phyloP scores from a whole-genome alignment of 2,113 vertebrate species.

The Apus apus region DNA sequence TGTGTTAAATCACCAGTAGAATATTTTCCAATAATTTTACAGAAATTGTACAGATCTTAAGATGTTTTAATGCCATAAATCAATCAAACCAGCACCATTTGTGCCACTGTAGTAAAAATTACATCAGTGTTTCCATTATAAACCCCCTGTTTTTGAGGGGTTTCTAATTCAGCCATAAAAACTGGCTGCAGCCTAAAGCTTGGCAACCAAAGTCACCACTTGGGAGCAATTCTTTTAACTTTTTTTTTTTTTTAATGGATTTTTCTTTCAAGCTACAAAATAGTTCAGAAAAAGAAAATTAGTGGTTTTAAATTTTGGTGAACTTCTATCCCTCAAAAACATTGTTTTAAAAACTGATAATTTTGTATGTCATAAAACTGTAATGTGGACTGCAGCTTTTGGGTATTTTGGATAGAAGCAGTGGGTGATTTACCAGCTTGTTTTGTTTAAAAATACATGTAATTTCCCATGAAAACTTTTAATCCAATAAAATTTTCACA shows the following conservation, averaged over 20 bases:
- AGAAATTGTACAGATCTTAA: slow-evolving; percentile 33
- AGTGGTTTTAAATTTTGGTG: slow-evolving; percentile 77
- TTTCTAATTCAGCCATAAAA: slow-evolving; percentile 67
- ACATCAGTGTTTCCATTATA: slow-evolving; percentile 61
- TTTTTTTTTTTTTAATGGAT: slow-evolving; percentile 59
- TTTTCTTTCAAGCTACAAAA: slow-evolving; percentile 66
- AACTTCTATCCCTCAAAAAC: slow-evolving; percentile 71
- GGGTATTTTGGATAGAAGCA: slow-evolving; percentile 33
- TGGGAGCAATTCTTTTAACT: slow-evolving; percentile 72
- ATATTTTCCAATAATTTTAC: slow-evolving; percentile 31
- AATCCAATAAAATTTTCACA: slow-evolving; percentile 11
- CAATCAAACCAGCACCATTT: slow-evolving; percentile 41
- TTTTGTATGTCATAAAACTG: slow-evolving; percentile 69
- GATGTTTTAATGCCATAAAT: slow-evolving; percentile 25
- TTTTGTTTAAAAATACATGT: slow-evolving; percentile 42
- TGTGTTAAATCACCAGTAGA: slow-evolving; percentile 40
- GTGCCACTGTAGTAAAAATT: slow-evolving; percentile 51
- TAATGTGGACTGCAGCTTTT: slow-evolving; percentile 50
- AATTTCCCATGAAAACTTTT: slow-evolving; percentile 26
- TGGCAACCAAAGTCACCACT: slow-evolving; percentile 67
- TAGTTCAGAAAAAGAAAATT: slow-evolving; percentile 68
- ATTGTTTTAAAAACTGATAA: slow-evolving; percentile 74
- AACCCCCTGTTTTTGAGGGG: background rate
- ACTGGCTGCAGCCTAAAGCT: slow-evolving; percentile 50
- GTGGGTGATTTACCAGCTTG: slow-evolving; percentile 5